Evolutionary conservation across 2,797 vertebrate species (phyloP).

Genomic region (Acridotheres tristis): DNA sequence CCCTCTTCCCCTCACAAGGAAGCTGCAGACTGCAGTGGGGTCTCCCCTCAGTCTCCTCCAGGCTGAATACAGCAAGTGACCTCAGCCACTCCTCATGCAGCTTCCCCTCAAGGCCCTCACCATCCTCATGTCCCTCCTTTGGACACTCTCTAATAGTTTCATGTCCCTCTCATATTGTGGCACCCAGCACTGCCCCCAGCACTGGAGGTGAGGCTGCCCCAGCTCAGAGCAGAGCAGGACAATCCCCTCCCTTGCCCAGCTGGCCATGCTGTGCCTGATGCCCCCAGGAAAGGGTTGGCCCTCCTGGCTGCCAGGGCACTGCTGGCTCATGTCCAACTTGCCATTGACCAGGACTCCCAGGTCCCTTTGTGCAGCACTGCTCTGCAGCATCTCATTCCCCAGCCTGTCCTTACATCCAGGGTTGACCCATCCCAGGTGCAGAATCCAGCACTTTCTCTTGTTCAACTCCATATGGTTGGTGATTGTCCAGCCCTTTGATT

Average conservation of each 20-base stretch:
- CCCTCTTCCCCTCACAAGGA: fast-evolving
- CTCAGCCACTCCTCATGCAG: fast-evolving
- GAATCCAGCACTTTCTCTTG: background rate
- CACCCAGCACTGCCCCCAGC: background rate
- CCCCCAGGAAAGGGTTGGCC: background rate
- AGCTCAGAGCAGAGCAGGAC: background rate
- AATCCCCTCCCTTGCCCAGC: background rate
- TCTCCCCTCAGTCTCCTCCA: background rate
- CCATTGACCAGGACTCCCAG: fast-evolving
- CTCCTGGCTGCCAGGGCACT: background rate
- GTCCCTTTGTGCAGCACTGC: fast-evolving
- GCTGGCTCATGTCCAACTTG: fast-evolving
- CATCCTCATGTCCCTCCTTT: background rate
- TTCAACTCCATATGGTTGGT: background rate
- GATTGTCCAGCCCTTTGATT: background rate
- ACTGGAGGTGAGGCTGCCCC: background rate
- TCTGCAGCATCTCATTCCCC: background rate
- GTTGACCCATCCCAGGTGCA: background rate
- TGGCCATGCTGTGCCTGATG: background rate
- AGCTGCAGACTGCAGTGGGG: background rate
- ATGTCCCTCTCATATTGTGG: fast-evolving
- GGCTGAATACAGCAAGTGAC: background rate
- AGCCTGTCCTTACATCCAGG: background rate
- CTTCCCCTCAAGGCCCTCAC: background rate
- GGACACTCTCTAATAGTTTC: fast-evolving